Evolutionary conservation across 1,140 invertebrate genomes (phyloP), one percentile per base, ranked within the genome.

Genomic region (Pachypsylla venusta): DNA sequence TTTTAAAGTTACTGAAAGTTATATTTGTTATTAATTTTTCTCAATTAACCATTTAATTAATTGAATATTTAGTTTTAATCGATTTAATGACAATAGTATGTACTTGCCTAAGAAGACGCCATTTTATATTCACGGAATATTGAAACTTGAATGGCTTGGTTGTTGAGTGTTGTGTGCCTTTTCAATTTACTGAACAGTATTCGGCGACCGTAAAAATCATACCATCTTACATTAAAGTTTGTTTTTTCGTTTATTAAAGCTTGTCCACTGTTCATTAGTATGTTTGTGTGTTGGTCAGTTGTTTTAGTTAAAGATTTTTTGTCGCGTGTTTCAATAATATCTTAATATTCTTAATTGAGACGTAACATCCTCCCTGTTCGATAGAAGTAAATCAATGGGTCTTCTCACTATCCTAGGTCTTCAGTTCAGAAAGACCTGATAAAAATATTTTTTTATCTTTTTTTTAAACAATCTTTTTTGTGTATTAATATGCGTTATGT

Each of bases 111-210:
- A 48, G 4, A 48, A 48, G 42, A 48, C 42, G 42, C 42, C 42
- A 48, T 48, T 48, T 48, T 48, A 48, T n/a, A 48, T 48, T 48
- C 16, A 35, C 30, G 7, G n/a, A 10, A 10, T n/a, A 48, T 22
- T 48, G n/a, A n/a, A n/a, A n/a, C n/a, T n/a, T n/a, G n/a, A 19
- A n/a, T 48, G 42, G 42, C 42, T 48, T 48, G 42, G 42, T 48
- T 48, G 42, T 48, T n/a, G n/a, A n/a, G 30, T 35, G 42, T 48
- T 48, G 42, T 48, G 42, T 48, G 42, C 7, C 22, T 48, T 48
- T 48, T n/a, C n/a, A n/a, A 48, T 48, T 48, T 48, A 19, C n/a
- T 48, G 4, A 48, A 48, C 5, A 48, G 22, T 5, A 19, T 48
- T 48, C 42, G 42, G 42, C 42, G 42, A 22, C 42, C n/a, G n/a